Evolutionary conservation across 2,888 invertebrate genomes (phyloP), one percentile per base, ranked within the genome.

Genomic region (Horisme vitalbata): DNA sequence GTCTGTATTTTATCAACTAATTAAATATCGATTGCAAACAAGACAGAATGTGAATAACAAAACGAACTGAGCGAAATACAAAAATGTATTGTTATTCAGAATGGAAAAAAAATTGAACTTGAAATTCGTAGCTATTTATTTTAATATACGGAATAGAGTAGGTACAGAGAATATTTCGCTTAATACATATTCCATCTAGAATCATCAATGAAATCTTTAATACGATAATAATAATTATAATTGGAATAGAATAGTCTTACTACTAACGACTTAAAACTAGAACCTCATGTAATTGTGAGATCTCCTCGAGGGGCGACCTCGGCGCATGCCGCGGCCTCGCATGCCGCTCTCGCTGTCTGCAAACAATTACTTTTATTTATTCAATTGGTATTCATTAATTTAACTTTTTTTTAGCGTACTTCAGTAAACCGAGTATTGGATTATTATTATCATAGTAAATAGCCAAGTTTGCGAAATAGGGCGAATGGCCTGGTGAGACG

Each of bases 301-400:
- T 49, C 88, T 68, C 37, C 87, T 69, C 10, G 79, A 62, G 2
- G 85, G 81, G 3, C 88, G 70, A 0, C 88, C 87, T 23, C 88
- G 75, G 5, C 88, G 71, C 76, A 77, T 71, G 39, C 88, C 87
- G 9, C 88, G 85, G 1, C 87, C 87, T 32, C 88, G 83, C 31
- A 74, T 39, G 3, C 85, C 84, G 57, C 86, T 88, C 57, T 87
- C 87, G 55, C 87, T 87, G 51, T 87, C 86, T 87, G 79, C 34
- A 65, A 53, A 61, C 27, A 57, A 48, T 34, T 21, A 27, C 12
- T 21, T 27, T 28, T 30, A 37, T 21, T 37, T 21, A 18, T 36
- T 11, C 24, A 35, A 20, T 6, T 18, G 18, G 6, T 18, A 6
- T 1, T n/a, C n/a, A n/a, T n/a, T n/a, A n/a, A n/a, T n/a, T n/a